Percentiles rank a stretch among this genome's conserved stretches.
Conservation (phyloP, 1,140 invertebrate species). For the Calosoma granatense region DNA sequence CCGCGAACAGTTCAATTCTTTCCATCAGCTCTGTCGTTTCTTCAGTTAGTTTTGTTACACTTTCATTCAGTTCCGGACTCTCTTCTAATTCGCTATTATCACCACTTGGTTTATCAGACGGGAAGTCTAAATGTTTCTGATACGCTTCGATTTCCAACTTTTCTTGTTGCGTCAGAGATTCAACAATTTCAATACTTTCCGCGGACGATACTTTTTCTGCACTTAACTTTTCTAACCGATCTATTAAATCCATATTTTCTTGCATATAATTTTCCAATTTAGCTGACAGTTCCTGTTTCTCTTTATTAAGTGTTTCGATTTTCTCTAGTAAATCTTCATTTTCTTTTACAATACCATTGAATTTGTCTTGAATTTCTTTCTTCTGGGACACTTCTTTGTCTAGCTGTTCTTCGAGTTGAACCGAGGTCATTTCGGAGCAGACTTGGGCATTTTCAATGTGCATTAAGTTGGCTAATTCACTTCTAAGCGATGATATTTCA, state of each 20-base stretch:
- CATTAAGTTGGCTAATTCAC: conserved; percentile 33
- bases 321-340: conserved; percentile 41
- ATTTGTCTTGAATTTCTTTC: conserved; percentile 38
- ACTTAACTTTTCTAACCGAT: conserved; percentile 55
- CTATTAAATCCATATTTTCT: conserved; percentile 55
- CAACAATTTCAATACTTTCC: conserved; percentile 59
- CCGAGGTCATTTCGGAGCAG: conserved; percentile 58
- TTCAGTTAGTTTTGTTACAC: conserved; percentile 40
- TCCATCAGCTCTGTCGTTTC: conserved; percentile 48
- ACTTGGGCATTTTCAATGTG: conserved; percentile 50
- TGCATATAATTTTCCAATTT: conserved; percentile 51
- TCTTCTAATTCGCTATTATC: conserved; percentile 19
- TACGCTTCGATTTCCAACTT: conserved; percentile 46
- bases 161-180: conserved; percentile 51
- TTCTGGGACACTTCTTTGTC: conserved; percentile 41
- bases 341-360: conserved; percentile 41
- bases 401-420: conserved; percentile 58
- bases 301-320: conserved; percentile 43
- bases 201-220: conserved; percentile 53
- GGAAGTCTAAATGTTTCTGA: conserved; percentile 30
- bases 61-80: conserved; percentile 37
- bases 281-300: conserved; percentile 43
- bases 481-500: conserved; percentile 23
- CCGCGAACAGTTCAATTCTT: conserved; percentile 54
- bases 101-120: conserved; percentile 18